Evolutionary conservation across 2,888 invertebrate genomes (phyloP).

Genomic region (Pseudococcus jackbeardsleyi): DNA sequence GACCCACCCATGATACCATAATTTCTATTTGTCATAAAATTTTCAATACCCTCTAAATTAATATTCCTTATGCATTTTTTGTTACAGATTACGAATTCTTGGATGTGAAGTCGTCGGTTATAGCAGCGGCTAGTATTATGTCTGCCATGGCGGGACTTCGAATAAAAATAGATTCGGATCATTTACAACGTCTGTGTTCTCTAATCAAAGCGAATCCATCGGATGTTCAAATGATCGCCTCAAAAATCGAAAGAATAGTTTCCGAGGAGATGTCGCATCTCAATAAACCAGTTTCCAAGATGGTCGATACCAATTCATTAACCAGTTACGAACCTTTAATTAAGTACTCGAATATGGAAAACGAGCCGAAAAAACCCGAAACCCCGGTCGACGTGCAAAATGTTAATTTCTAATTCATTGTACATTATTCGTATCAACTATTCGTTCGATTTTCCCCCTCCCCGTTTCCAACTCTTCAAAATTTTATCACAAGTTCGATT

Average conservation of each 20-base stretch:
- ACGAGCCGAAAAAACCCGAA: conserved; percentile 56
- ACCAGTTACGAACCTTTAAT: conserved; percentile 1
- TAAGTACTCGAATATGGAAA: conserved; percentile 5
- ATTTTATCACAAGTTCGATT: neutral
- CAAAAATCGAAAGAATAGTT: conserved; percentile 57
- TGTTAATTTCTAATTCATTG: conserved; percentile 32
- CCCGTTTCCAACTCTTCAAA: no score
- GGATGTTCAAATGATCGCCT: conserved; percentile 35
- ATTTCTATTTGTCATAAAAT: no score
- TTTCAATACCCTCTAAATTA: neutral
- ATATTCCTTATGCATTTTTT: neutral
- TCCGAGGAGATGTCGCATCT: conserved; percentile 54
- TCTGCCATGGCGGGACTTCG: conserved; percentile 56
- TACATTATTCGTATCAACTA: neutral
- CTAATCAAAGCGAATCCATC: conserved; percentile 35
- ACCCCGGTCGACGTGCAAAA: conserved; percentile 60
- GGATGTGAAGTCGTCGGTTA: conserved; percentile 47
- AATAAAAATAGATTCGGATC: conserved; percentile 57
- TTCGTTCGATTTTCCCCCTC: neutral
- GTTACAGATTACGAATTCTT: conserved; percentile 55
- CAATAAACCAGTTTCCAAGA: conserved; percentile 50
- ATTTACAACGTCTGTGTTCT: conserved; percentile 51
- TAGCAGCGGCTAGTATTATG: conserved; percentile 57
- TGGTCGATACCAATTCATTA: conserved; percentile 34
- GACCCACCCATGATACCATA: neutral